phyloP scores from a whole-genome alignment of 2,113 vertebrate genomes.

The Lota lota region DNA sequence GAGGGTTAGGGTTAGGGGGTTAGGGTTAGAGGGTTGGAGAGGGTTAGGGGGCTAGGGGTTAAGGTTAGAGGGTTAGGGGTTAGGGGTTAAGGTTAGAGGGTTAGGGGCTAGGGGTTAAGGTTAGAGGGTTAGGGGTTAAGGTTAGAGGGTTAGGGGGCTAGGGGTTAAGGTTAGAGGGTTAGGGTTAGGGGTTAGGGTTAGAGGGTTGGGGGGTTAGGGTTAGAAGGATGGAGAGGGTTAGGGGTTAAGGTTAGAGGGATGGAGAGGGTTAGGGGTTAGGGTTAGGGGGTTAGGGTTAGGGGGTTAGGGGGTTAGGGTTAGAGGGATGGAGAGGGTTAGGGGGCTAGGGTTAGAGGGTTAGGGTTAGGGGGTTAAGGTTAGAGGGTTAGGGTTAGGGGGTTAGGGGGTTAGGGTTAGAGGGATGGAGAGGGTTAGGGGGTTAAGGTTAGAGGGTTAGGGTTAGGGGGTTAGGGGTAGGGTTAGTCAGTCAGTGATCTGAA shows the following conservation, averaged over 20 bases:
- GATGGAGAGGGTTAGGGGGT: neutral
- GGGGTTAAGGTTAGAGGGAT: neutral
- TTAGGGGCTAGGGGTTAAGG: neutral
- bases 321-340: neutral
- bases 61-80: neutral
- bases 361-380: no score
- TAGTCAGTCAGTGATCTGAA: neutral
- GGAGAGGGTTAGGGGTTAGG: neutral
- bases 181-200: neutral
- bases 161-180: neutral
- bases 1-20: neutral
- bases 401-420: neutral
- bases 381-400: neutral
- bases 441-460: no score
- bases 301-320: neutral
- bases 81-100: neutral
- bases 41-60: neutral
- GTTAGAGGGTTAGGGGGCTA: neutral
- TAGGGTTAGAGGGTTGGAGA: neutral
- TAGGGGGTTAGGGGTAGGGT: neutral
- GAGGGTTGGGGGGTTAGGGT: neutral
- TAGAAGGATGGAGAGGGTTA: neutral
- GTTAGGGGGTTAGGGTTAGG: neutral
- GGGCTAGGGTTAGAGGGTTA: neutral
- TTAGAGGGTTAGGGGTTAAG: neutral